Base-by-base conservation (phyloP, 30 jellyfish, hydroid and myxozoan genomes). In the Hydra vulgaris region DNA sequence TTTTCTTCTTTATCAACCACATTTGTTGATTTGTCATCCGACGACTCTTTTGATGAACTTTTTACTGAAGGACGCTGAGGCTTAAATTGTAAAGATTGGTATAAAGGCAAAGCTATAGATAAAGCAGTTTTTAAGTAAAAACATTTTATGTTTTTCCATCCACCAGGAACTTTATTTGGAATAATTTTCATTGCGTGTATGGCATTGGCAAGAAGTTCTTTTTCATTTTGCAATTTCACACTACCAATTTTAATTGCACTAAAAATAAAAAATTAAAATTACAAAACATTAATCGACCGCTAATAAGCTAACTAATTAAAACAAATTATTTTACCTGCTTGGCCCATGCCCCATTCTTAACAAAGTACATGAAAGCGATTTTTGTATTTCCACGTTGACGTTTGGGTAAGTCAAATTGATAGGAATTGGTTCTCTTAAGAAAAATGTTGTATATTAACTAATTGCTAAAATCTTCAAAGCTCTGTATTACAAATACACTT, bases 341-440 rank as follows among this genome's bases (percentile, higher is more conserved):
- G 98, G 80, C 40, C 98, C 98, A 71, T 83, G 86, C 24, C 98
- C 98, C 70, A 92, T 71, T 22, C 94, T 83, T 23, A 92, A 81
- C 40, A 71, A 78, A 1, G 98, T 87, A 27, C 87, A 25, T 18
- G 71, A 21, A 19, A 87, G 21, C 15, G 96, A 85, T 22, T 72
- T 84, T 54, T 80, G 71, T 27, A 92, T 80, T 26, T 83, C 95
- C 21, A 25, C 24, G 22, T 84, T 75, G 76, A 83, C 18, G 70
- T 87, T 84, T 18, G 26, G 56, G 53, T 84, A 85, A 0, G 82
- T 26, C 22, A 84, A 53, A 25, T 76, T 75, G 18, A 92, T 83
- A 20, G 98, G 98, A 68, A 86, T 66, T 21, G 98, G 98, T 81
- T 92, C 95, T 83, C 98, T 92, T 67, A n/a, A 23, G 79, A 15